Conservation (phyloP, 2,888 invertebrate species). For the Leucoma salicis region DNA sequence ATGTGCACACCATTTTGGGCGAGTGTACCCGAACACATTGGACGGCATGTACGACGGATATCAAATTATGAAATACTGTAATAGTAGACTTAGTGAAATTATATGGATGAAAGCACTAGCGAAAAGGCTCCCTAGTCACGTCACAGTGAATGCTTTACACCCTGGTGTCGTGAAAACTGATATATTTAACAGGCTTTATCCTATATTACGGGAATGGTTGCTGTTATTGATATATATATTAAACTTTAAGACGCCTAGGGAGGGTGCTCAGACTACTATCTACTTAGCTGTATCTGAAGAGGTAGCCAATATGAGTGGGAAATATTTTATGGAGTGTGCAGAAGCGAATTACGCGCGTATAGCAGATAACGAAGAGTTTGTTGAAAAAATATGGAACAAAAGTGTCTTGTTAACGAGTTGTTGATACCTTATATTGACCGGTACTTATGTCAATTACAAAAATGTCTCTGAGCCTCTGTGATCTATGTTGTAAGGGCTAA, state of each 20-base stretch:
- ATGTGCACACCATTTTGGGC: conserved; percentile 36
- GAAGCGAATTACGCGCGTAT: conserved; percentile 74
- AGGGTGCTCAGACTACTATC: conserved; percentile 91
- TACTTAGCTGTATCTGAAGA: conserved; percentile 88
- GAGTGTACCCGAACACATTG: conserved; percentile 69
- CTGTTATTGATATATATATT: conserved; percentile 80
- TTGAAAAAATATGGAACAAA: conserved; percentile 89
- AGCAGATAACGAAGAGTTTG: conserved; percentile 84
- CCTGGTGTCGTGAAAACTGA: conserved; percentile 91
- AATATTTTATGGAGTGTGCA: conserved; percentile 90
- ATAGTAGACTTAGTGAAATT: conserved; percentile 66
- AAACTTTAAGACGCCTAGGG: conserved; percentile 84
- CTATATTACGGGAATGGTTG: conserved; percentile 64
- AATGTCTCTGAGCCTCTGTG: no score
- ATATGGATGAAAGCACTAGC: conserved; percentile 67
- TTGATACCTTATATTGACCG: background rate
- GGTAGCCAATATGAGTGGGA: conserved; percentile 85
- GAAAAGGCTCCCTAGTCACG: conserved; percentile 67
- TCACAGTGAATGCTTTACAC: conserved; percentile 90
- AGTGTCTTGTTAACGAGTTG: conserved; percentile 39
- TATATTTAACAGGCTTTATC: conserved; percentile 85
- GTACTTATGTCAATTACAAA: no score
- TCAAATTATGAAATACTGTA: conserved; percentile 62
- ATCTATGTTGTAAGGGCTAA: no score
- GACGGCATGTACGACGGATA: conserved; percentile 40